phyloP scores from a whole-genome alignment of 2,888 invertebrate genomes.

The Eustalomyia histrio region DNA sequence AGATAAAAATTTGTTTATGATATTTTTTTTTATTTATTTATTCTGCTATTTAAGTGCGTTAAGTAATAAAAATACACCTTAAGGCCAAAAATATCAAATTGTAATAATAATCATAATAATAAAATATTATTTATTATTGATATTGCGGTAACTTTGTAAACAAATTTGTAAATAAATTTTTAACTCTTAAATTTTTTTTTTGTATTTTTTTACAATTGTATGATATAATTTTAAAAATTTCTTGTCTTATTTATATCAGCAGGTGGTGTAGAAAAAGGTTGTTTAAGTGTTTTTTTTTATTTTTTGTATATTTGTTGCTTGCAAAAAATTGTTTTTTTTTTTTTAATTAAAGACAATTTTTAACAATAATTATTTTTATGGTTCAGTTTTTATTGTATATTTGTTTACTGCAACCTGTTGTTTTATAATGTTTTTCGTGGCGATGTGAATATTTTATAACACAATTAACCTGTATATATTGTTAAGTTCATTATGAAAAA shows the following conservation, averaged over 20 bases:
- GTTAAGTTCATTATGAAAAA: background rate
- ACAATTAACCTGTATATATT: background rate
- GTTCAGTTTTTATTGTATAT: background rate
- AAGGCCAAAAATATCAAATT: constrained; percentile 8
- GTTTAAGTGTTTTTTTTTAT: background rate
- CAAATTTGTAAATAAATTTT: background rate
- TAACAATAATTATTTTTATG: background rate
- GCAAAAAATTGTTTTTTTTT: background rate
- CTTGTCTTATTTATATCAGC: background rate
- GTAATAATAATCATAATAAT: background rate
- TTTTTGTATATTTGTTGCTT: background rate
- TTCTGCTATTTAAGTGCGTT: constrained; percentile 15
- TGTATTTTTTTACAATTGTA: background rate
- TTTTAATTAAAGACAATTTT: background rate
- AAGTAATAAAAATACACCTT: background rate
- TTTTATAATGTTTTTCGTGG: background rate
- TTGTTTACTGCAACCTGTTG: background rate
- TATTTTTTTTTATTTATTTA: background rate
- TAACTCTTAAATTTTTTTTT: background rate
- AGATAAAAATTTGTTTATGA: background rate
- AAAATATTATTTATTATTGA: constrained; percentile 6
- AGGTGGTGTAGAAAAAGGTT: background rate
- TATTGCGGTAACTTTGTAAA: background rate
- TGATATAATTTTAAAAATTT: background rate
- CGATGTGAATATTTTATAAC: background rate